Evolutionary conservation across 1,140 invertebrate genomes (phyloP), one percentile per base, ranked within the genome.

Genomic region (Zaprionus vittiger): DNA sequence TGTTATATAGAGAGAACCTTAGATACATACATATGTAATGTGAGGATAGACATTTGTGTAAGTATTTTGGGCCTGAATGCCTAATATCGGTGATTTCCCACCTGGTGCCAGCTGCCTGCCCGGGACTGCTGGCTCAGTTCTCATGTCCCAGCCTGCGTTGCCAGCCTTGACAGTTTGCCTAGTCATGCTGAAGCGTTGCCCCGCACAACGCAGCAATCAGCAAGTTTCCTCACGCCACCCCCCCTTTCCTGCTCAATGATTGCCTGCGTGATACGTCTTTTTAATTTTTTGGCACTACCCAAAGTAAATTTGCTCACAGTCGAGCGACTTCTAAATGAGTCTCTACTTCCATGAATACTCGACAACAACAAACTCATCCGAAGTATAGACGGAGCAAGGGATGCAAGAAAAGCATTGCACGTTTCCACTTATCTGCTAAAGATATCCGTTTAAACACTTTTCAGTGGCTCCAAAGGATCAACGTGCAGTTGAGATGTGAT

Each of bases 151-250:
- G 22, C 41, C 5, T 6, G 6, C 41, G 41, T 9, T 47, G 41
- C n/a, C 11, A 52, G 20, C 20, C 47, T 71, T 72, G 73, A 61
- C 61, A 65, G 55, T 61, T 47, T 65, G 81, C 81, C 80, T 76
- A 80, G 81, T 81, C 81, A 83, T 84, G 81, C 78, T 70, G 66
- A 80, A 84, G 80, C 69, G 60, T 73, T 71, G 55, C 11, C 60
- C 60, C 26, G 41, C 62, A 75, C 54, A 59, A 56, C 38, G 41
- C 14, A 52, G 41, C 70, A 63, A 71, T 71, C 62, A 71, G 69
- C 34, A 56, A 44, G 41, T 44, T 49, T 7, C 20, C 11, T 22
- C 5, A 12, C 24, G 11, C 31, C 57, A n/a, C n/a, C 14, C n/a
- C 17, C 12, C 20, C 9, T 60, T 2, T 3, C 17, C 37, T n/a